Evolutionary conservation across 1,140 invertebrate species (phyloP).

Genomic region (Macrocentrus cingulum): DNA sequence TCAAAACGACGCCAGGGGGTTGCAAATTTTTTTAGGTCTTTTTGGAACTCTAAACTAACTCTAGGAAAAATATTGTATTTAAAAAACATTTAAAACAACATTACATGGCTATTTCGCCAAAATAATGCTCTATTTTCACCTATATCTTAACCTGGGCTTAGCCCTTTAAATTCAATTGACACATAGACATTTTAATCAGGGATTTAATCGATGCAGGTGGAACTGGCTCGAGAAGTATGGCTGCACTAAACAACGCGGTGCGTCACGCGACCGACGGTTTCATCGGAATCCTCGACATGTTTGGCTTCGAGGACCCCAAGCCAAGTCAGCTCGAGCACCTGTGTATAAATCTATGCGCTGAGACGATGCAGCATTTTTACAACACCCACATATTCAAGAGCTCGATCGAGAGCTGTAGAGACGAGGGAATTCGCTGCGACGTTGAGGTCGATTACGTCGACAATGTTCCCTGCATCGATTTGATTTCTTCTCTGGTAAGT

Average conservation of each 20-base stretch:
- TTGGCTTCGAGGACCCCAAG: constrained; percentile 91
- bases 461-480: constrained; percentile 93
- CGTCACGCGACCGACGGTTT: constrained; percentile 92
- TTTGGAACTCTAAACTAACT: too few species aligned
- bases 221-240: constrained; percentile 87
- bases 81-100: too few species aligned
- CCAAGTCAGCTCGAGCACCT: constrained; percentile 89
- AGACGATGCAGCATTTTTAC: constrained; percentile 97
- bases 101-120: too few species aligned
- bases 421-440: constrained; percentile 90
- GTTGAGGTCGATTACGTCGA: constrained; percentile 93
- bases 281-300: constrained; percentile 94
- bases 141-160: too few species aligned
- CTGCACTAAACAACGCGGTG: constrained; percentile 87
- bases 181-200: too few species aligned
- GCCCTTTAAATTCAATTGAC: too few species aligned
- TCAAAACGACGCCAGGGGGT: too few species aligned
- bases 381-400: constrained; percentile 96
- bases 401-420: constrained; percentile 88
- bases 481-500: constrained; percentile 85
- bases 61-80: too few species aligned
- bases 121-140: too few species aligned
- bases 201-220: constrained; percentile 47
- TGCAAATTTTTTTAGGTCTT: too few species aligned
- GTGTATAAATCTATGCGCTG: constrained; percentile 92